phyloP scores from a whole-genome alignment of 2,888 invertebrate genomes.

The Coecobrya sp. region DNA sequence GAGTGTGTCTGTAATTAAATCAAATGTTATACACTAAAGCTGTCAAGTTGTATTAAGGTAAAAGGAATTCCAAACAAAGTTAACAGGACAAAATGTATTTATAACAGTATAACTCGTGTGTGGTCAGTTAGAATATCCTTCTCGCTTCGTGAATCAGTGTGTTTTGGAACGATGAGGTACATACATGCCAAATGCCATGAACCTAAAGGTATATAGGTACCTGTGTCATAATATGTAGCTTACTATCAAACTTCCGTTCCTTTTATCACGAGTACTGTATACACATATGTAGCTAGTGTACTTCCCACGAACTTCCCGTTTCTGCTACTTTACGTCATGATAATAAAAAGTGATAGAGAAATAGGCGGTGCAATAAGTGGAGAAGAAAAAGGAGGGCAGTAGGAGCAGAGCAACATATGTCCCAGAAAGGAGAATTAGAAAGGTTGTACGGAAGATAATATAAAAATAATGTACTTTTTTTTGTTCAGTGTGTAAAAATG shows the following conservation, averaged over 20 bases:
- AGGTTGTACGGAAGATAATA: background rate
- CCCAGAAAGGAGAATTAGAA: conserved; percentile 5
- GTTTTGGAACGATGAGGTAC: conserved; percentile 16
- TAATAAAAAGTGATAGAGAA: conserved; percentile 37
- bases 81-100: conserved; percentile 31
- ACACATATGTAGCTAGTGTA: background rate
- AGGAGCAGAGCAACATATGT: conserved; percentile 15
- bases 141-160: conserved; percentile 17
- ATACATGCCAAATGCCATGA: conserved; percentile 6
- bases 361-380: background rate
- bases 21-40: background rate
- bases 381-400: conserved; percentile 34
- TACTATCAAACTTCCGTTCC: background rate
- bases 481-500: background rate
- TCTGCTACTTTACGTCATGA: conserved; percentile 10
- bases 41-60: conserved; percentile 35
- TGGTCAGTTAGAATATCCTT: conserved; percentile 33
- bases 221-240: background rate
- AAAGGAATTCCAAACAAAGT: conserved; percentile 35
- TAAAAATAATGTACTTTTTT: background rate
- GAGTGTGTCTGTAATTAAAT: conserved; percentile 27
- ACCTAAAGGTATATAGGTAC: background rate
- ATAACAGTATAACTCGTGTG: background rate
- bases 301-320: background rate
- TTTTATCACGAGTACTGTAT: background rate